A percentile compares a stretch with the other conserved stretches of the same genome.
phyloP scores from a whole-genome alignment of 2,797 vertebrate genomes.

The Mus minutoides region DNA sequence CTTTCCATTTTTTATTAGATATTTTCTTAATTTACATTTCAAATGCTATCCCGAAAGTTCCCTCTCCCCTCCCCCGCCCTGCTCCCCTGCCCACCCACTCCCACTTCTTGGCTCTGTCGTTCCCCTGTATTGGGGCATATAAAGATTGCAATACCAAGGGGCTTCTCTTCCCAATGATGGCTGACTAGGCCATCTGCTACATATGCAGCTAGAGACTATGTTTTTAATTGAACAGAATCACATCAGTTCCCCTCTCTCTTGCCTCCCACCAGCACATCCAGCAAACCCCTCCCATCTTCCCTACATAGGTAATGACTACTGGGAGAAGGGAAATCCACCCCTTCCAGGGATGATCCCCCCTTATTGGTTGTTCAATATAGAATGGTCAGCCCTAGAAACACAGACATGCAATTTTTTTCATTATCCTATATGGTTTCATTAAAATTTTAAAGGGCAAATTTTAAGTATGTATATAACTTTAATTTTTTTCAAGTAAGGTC shows the following conservation, averaged over 20 bases:
- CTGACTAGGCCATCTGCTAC: too few species aligned
- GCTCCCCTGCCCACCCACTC: too few species aligned
- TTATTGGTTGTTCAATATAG: background rate
- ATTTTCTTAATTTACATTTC: too few species aligned
- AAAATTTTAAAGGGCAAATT: conserved; percentile 24
- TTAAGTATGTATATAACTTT: conserved; percentile 28
- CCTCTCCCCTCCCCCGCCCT: too few species aligned
- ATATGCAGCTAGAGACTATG: too few species aligned
- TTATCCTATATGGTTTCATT: background rate
- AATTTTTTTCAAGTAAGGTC: conserved; percentile 58
- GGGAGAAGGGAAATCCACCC: background rate
- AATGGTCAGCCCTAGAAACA: background rate
- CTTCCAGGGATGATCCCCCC: background rate
- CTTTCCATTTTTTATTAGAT: too few species aligned
- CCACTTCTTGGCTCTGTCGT: too few species aligned
- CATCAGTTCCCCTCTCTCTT: background rate
- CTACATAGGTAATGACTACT: background rate
- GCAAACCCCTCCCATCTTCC: too few species aligned
- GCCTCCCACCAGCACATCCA: background rate
- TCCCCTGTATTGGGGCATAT: too few species aligned
- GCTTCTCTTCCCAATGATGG: too few species aligned
- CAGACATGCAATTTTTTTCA: background rate
- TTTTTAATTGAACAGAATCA: background rate
- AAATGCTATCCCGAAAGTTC: too few species aligned
- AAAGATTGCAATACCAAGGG: too few species aligned